Evolutionary conservation across 2,797 vertebrate species (phyloP), one percentile per base, ranked within the genome.

Genomic region (Notolepis coatsorum): DNA sequence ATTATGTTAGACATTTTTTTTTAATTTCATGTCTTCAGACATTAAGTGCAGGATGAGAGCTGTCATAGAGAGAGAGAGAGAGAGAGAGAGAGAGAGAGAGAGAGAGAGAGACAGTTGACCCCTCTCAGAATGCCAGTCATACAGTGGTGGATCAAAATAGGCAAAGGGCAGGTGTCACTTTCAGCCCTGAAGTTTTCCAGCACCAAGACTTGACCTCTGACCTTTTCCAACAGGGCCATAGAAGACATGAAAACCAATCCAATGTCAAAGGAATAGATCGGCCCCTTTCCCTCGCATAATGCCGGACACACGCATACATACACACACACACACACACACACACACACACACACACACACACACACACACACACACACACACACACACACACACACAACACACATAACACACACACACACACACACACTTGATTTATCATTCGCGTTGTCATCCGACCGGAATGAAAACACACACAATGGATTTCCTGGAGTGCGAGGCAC

Each of bases 141-240:
- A 76, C 73, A 69, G 70, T 73, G 70, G 80, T 80, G 79, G 86
- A 88, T 91, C 75, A 85, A 93, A 93, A 93, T 91, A 93, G 87
- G 86, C 69, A 84, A 88, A 89, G 87, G 89, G 85, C 80, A 87
- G 87, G 89, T 91, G 90, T 93, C 88, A 41, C 77, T 92, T 93
- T 91, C 87, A 89, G 77, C 67, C 63, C 51, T 73, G 81, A 63
- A 57, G 48, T 68, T 84, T 77, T 61, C 63, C 69, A 68, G 73
- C 74, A 46, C 68, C 65, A 80, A 70, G 80, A 52, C 78, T 82
- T 85, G n/a, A 83, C 81, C 84, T 87, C 77, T 93, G 92, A 92
- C 92, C 91, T 94, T 91, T 89, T 87, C 80, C 51, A 60, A 65
- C 43, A 66, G 60, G 80, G 73, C 75, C 82, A 33, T 18, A 1